A percentile compares a stretch with the other conserved stretches of the same genome.
Conservation (phyloP, 2,797 vertebrate species). For the Microtus obscurus region DNA sequence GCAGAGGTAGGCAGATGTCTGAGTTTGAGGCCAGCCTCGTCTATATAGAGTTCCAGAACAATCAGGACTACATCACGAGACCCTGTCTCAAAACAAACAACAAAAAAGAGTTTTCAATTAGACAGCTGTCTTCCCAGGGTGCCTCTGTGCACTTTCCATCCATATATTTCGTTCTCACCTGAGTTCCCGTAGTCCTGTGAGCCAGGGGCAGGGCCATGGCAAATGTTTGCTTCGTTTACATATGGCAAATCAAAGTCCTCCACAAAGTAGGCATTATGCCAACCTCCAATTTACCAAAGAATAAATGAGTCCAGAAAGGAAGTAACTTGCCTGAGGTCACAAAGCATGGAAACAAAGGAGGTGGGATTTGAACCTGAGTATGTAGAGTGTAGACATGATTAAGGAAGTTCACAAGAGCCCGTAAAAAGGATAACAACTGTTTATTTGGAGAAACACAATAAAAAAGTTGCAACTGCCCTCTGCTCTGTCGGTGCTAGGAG, state of each 20-base stretch:
- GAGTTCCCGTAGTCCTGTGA: neutral
- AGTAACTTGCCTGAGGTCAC: neutral
- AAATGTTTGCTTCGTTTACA: neutral
- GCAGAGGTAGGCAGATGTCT: neutral
- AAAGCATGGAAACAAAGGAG: neutral
- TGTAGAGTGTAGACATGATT: no score
- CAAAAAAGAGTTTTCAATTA: neutral
- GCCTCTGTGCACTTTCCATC: neutral
- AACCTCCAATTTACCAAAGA: neutral
- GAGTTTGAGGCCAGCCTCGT: neutral
- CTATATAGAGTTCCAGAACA: neutral
- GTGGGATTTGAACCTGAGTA: neutral
- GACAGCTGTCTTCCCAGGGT: neutral
- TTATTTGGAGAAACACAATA: no score
- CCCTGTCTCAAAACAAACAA: neutral
- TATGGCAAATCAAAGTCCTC: neutral
- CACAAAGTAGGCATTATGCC: neutral
- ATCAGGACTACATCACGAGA: neutral
- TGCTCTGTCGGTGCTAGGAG: no score
- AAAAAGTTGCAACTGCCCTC: no score
- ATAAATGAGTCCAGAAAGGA: constrained; percentile 9
- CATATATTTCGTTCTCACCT: neutral
- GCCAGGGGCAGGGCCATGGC: neutral
- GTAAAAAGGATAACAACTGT: no score
- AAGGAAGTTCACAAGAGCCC: no score